phyloP scores from a whole-genome alignment of 2,888 invertebrate genomes.

The Lochmaea capreae region DNA sequence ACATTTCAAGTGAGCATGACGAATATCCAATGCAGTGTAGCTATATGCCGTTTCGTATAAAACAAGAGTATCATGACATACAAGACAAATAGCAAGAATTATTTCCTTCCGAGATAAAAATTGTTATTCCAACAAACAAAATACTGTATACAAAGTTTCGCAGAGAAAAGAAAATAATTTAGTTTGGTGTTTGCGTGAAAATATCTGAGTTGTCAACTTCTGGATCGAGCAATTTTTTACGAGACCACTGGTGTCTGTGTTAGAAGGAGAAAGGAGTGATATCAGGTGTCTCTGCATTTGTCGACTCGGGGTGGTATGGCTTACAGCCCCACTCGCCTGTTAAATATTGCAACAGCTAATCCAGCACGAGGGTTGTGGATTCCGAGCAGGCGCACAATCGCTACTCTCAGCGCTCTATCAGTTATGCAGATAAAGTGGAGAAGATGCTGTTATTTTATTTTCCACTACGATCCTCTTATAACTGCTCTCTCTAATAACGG shows the following conservation, averaged over 20 bases:
- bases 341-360: slow-evolving; percentile 64
- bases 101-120: slow-evolving; percentile 32
- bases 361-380: slow-evolving; percentile 56
- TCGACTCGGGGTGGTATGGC: slow-evolving; percentile 41
- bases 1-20: background rate
- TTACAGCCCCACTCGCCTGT: slow-evolving; percentile 56
- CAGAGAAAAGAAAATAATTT: slow-evolving; percentile 33
- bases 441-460: slow-evolving; percentile 52
- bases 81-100: slow-evolving; percentile 21
- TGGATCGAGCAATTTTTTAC: slow-evolving; percentile 34
- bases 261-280: slow-evolving; percentile 47
- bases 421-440: slow-evolving; percentile 55
- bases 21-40: background rate
- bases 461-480: slow-evolving; percentile 39
- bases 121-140: slow-evolving; percentile 28
- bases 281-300: slow-evolving; percentile 44
- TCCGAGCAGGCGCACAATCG: slow-evolving; percentile 55
- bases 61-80: slow-evolving; percentile 26
- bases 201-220: slow-evolving; percentile 37
- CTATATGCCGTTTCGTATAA: background rate
- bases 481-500: slow-evolving; percentile 42
- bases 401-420: slow-evolving; percentile 49
- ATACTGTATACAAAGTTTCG: slow-evolving; percentile 27
- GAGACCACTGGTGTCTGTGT: slow-evolving; percentile 44
- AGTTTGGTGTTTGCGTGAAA: slow-evolving; percentile 37